Conservation (phyloP, 2,113 vertebrate genomes). For the Oreochromis spilurus region DNA sequence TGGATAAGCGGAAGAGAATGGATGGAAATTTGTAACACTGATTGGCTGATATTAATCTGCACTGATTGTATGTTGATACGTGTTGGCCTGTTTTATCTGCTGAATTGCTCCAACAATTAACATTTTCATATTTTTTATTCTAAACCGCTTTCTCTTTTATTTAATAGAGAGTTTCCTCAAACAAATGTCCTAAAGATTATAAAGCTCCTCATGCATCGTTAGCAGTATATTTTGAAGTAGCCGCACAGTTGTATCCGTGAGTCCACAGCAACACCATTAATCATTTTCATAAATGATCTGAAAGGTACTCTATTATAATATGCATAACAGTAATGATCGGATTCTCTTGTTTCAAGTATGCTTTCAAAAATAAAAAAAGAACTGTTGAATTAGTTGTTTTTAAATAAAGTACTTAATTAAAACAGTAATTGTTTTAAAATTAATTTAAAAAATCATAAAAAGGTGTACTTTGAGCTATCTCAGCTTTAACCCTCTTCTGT, state of each 20-base stretch:
- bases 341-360: background rate
- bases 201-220: background rate
- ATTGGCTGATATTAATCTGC: background rate
- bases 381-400: background rate
- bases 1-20: background rate
- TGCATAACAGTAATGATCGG: accelerated
- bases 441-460: background rate
- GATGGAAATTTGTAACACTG: background rate
- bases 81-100: background rate
- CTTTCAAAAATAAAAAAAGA: background rate
- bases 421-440: background rate
- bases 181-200: background rate
- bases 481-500: background rate
- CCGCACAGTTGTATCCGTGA: background rate
- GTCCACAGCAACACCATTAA: background rate
- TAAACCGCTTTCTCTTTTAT: background rate
- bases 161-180: background rate
- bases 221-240: background rate
- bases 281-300: background rate
- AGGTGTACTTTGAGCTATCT: background rate
- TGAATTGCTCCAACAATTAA: background rate
- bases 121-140: background rate
- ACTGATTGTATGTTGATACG: background rate
- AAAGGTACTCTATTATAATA: background rate
- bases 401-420: background rate